phyloP scores from a whole-genome alignment of 2,113 vertebrate genomes.

The Leptobrachium ailaonicum region DNA sequence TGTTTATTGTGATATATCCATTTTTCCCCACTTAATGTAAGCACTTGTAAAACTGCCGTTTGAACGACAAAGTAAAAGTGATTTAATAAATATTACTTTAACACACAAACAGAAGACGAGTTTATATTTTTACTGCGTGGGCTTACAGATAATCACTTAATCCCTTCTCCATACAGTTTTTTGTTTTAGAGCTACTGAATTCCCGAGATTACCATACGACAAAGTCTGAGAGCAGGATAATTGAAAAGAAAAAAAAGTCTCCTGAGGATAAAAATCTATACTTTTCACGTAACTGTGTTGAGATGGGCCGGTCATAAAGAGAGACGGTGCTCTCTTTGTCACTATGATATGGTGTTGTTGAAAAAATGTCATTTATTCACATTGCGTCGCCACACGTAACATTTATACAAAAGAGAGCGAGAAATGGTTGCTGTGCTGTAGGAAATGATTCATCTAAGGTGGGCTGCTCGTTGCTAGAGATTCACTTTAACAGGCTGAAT shows the following conservation, averaged over 20 bases:
- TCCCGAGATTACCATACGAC: constrained; percentile 44
- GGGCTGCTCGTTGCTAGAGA: neutral
- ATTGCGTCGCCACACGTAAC: neutral
- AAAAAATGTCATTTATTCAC: neutral
- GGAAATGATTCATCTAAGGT: neutral
- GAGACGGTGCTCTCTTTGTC: neutral
- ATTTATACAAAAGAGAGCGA: neutral
- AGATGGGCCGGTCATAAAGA: neutral
- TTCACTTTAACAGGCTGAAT: neutral
- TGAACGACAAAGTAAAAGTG: constrained; percentile 7
- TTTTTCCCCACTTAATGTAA: constrained; percentile 26
- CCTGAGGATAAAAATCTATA: constrained; percentile 19
- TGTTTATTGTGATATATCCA: constrained; percentile 30
- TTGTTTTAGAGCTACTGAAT: constrained; percentile 45
- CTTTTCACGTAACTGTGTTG: neutral
- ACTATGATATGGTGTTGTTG: neutral
- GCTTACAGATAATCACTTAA: constrained; percentile 44
- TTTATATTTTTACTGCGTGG: constrained; percentile 42
- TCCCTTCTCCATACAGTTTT: constrained; percentile 39
- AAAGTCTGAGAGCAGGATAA: constrained; percentile 44
- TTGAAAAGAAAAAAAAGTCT: constrained; percentile 27
- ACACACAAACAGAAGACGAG: constrained; percentile 37
- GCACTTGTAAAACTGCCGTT: constrained; percentile 32
- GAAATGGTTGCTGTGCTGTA: neutral
- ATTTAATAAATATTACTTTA: constrained; percentile 44